Percentiles rank a stretch among this genome's conserved stretches.
These are phyloP conservation scores for Brachynemurus nebulosus DNA, from an alignment of 2,888 invertebrate genomes.

Conservation along the genomic window DNA sequence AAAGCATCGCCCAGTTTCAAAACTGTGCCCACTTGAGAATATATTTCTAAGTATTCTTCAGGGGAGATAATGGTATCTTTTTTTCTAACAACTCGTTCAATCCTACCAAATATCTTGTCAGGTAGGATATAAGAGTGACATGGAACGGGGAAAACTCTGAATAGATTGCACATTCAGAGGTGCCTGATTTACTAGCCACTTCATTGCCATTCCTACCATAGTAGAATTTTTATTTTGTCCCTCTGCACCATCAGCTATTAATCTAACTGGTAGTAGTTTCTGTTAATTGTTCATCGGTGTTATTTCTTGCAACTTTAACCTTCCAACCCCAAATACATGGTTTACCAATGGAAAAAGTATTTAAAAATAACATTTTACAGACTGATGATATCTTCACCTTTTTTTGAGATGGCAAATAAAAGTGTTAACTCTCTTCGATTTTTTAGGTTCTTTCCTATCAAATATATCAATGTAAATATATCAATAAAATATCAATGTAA, in stretches of 20 bases:
- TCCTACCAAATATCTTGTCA: conserved; percentile 21
- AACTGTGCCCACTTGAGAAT: conserved; percentile 14
- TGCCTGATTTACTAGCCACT: conserved; percentile 18
- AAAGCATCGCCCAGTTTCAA: conserved; percentile 12
- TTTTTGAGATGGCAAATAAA: too few species aligned
- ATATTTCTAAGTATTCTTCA: conserved; percentile 15
- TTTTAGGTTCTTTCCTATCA: too few species aligned
- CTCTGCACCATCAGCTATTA: conserved; percentile 20
- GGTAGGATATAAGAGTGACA: conserved; percentile 22
- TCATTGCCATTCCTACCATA: conserved; percentile 20
- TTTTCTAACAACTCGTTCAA: conserved; percentile 19
- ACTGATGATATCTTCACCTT: too few species aligned
- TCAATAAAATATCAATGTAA: too few species aligned
- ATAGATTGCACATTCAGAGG: conserved; percentile 13
- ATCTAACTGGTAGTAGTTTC: too few species aligned
- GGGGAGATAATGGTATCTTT: conserved; percentile 14
- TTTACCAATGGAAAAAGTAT: too few species aligned
- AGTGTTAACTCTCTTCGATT: too few species aligned
- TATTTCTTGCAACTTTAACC: too few species aligned
- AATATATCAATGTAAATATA: too few species aligned
- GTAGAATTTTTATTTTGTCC: conserved; percentile 23
- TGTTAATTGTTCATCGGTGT: too few species aligned
- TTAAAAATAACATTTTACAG: too few species aligned
- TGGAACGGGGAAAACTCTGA: conserved; percentile 20
- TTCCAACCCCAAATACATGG: too few species aligned